These are phyloP conservation scores for Cephalopholis sonnerati DNA, from an alignment of 2,113 vertebrate species.

Conservation along the genomic window DNA sequence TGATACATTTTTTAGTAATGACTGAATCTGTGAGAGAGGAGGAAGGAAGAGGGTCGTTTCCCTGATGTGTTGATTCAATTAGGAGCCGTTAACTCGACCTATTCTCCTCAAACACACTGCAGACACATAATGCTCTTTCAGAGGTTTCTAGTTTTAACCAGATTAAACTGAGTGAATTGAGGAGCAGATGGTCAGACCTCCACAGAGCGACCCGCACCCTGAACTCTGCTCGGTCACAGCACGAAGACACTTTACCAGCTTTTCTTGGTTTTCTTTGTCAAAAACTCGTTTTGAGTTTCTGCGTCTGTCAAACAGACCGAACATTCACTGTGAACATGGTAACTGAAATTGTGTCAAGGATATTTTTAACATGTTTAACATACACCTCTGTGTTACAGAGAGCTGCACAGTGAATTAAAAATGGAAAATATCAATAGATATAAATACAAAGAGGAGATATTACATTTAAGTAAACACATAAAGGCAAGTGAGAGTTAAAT, in stretches of 20 bases:
- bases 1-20: neutral
- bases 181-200: conserved; percentile 62
- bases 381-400: neutral
- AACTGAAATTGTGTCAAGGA: neutral
- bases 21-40: neutral
- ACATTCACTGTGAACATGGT: no score
- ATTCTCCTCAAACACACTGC: neutral
- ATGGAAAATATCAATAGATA: neutral
- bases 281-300: neutral
- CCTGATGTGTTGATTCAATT: conserved; percentile 39
- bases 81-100: conserved; percentile 12
- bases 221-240: conserved; percentile 9
- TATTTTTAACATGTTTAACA: neutral
- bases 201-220: conserved; percentile 9
- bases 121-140: conserved; percentile 25
- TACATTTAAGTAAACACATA: neutral
- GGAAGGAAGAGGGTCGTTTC: conserved; percentile 2
- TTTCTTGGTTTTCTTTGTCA: neutral
- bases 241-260: neutral
- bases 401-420: neutral
- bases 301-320: neutral
- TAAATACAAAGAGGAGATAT: neutral
- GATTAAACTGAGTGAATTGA: conserved; percentile 55
- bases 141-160: conserved; percentile 37
- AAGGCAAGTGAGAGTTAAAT: neutral